Base-by-base conservation (phyloP, 2,797 vertebrate species). In the Sebastiscus tertius region DNA sequence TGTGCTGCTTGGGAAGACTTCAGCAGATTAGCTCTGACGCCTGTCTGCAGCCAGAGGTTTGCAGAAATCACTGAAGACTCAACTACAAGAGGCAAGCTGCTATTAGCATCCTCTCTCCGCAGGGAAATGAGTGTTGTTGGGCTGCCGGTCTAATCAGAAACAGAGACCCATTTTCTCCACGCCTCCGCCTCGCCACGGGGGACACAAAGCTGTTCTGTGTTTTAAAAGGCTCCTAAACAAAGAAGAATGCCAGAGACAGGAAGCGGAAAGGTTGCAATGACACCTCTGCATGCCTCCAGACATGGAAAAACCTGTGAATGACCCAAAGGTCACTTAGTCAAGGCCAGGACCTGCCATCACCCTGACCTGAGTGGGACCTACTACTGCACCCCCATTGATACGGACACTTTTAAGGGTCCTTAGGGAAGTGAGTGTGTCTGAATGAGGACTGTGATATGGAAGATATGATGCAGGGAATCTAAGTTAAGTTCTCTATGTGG, bases 161-260 rank as follows among this genome's bases (percentile, higher is more conserved):
- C 96, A 97, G 96, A 92, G 85, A 79, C 36, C 74, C 64, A 60
- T 90, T 94, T 95, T 94, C 85, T 93, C 89, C 70, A 82, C 20
- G 56, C 81, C 92, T 95, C 94, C 83, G 55, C 91, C 75, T 91
- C 54, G 13, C 79, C 92, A 92, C 68, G 60, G 85, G 90, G 93
- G 93, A 96, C 96, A 98, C 96, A 98, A 96, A 95, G 96, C 94
- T 80, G 91, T 88, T 93, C 72, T 95, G 94, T 97, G 93, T 97
- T 95, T 89, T 82, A 90, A 93, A 91, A 67, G 62, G 69, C 83
- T 87, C 74, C 87, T 74, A 86, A 90, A 95, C 88, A 92, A 91
- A 91, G 84, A 91, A 85, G 85, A 94, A 95, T 86, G 86, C 81
- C 90, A 93, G 92, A 91, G 84, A 88, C 93, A 95, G 93, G 92